phyloP scores from a whole-genome alignment of 2,113 vertebrate genomes.

The Xerus inauris region DNA sequence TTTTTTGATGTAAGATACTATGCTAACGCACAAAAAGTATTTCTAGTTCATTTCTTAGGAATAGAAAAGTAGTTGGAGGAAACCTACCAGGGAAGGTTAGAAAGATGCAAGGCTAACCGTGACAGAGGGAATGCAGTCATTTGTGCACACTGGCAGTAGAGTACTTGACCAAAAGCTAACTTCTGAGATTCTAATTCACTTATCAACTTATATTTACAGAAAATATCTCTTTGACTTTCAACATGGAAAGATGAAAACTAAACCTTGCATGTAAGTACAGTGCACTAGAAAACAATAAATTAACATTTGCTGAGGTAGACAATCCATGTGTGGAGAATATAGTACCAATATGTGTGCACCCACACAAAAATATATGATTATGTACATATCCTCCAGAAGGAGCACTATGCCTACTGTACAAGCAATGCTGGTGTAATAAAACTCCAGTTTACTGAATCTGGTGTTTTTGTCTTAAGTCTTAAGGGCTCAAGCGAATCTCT shows the following conservation, averaged over 20 bases:
- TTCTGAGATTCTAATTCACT: background rate
- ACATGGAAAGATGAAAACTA: background rate
- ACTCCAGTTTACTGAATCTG: background rate
- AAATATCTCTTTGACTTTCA: background rate
- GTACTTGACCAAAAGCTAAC: background rate
- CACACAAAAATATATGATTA: background rate
- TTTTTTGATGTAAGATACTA: background rate
- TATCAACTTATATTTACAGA: background rate
- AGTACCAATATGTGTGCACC: background rate
- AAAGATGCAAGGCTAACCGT: background rate
- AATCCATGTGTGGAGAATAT: background rate
- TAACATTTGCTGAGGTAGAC: background rate
- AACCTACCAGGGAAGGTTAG: background rate
- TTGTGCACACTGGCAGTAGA: background rate
- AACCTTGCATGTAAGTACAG: background rate
- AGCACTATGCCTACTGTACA: background rate
- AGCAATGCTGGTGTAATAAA: background rate
- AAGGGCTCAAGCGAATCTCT: background rate
- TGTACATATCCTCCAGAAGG: background rate
- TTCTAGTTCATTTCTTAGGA: background rate
- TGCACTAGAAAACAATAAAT: background rate
- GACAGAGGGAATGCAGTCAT: background rate
- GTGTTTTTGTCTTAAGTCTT: background rate
- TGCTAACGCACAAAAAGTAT: background rate
- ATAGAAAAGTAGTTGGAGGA: background rate